A percentile compares a stretch with the other conserved stretches of the same genome.
These are phyloP conservation scores for Herpailurus yagouaroundi DNA, from an alignment of 2,113 vertebrate genomes.

Conservation along the genomic window DNA sequence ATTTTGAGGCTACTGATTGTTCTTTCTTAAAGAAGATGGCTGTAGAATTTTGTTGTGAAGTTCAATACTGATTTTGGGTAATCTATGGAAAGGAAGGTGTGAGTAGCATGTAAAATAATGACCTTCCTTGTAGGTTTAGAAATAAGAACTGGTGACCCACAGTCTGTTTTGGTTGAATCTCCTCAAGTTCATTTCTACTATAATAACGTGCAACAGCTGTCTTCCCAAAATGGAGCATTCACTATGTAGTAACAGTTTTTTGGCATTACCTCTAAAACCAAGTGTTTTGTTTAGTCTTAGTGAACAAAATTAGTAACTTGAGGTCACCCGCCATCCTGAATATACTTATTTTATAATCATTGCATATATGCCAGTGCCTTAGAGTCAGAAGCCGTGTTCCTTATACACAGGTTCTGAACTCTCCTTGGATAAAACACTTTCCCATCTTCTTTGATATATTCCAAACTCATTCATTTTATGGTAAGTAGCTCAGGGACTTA, in stretches of 20 bases:
- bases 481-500: constrained; percentile 82
- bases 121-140: background rate
- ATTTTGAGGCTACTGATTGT: background rate
- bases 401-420: constrained; percentile 74
- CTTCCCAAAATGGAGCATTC: background rate
- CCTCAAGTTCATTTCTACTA: background rate
- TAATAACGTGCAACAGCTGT: background rate
- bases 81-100: background rate
- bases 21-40: background rate
- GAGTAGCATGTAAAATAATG: constrained; percentile 5
- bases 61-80: background rate
- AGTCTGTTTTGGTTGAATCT: background rate
- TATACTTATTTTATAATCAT: constrained; percentile 62
- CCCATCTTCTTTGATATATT: constrained; percentile 79
- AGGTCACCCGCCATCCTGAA: constrained; percentile 42
- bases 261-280: background rate
- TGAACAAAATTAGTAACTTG: constrained; percentile 65
- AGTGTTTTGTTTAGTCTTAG: background rate
- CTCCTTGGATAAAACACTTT: constrained; percentile 75
- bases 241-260: background rate
- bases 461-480: constrained; percentile 73
- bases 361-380: constrained; percentile 48
- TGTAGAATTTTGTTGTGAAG: background rate
- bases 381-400: constrained; percentile 53
- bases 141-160: background rate